Evolutionary conservation across 1,140 invertebrate genomes (phyloP).

Genomic region (Himalopsyche phryganea): DNA sequence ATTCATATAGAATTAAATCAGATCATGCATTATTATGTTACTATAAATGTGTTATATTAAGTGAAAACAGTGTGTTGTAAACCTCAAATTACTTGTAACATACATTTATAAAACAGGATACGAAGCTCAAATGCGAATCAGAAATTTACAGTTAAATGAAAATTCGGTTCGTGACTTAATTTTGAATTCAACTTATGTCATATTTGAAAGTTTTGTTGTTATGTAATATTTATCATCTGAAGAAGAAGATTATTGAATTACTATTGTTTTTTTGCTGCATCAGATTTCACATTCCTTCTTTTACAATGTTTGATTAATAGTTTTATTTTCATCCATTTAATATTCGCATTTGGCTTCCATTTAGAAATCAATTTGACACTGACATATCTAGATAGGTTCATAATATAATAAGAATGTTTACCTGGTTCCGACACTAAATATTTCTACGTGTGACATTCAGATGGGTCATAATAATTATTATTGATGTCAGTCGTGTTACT

Average conservation of each 20-base stretch:
- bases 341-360: background rate
- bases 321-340: background rate
- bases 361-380: slow-evolving; percentile 11
- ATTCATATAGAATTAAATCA: slow-evolving; percentile 2
- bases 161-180: no score
- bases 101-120: background rate
- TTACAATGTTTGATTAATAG: no score
- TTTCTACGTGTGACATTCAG: background rate
- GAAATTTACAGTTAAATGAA: no score
- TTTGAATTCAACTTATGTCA: no score
- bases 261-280: no score
- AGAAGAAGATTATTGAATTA: no score
- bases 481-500: background rate
- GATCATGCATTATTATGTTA: slow-evolving; percentile 6
- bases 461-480: background rate
- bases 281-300: no score
- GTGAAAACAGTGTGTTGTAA: background rate
- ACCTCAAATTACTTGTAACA: background rate
- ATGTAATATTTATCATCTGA: no score
- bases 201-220: no score
- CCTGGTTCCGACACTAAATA: background rate
- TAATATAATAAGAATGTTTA: background rate
- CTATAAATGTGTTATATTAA: slow-evolving; percentile 7
- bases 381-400: slow-evolving; percentile 21
- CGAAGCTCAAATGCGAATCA: background rate